Percentiles rank a stretch among this genome's conserved stretches.
Evolutionary conservation across 1,140 invertebrate species (phyloP).

Genomic region (Lutraria rhynchaena): DNA sequence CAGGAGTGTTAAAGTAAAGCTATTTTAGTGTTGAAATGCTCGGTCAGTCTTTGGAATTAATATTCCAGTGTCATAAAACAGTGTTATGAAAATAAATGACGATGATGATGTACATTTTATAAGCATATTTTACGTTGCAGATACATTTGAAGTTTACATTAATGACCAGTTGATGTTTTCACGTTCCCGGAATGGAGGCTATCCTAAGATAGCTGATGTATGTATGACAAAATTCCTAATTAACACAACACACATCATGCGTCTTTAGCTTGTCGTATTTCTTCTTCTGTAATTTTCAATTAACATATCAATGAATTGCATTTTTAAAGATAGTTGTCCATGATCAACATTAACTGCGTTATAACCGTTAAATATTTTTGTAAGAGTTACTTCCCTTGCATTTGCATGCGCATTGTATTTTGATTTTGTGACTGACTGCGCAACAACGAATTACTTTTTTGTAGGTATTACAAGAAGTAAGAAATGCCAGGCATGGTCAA

Average conservation of each 20-base stretch:
- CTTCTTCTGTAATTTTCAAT: not conserved
- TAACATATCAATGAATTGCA: not conserved
- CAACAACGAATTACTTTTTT: no score
- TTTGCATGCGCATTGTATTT: no score
- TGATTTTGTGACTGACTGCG: no score
- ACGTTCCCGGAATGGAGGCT: slow-evolving; percentile 12
- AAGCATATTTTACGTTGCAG: slow-evolving; percentile 1
- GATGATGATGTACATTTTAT: no score
- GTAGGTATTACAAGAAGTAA: slow-evolving; percentile 6
- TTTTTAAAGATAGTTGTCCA: not conserved
- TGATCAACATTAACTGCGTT: no score
- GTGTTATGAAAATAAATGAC: no score
- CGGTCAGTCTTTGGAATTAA: no score
- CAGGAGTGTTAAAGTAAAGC: no score
- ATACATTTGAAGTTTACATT: slow-evolving; percentile 45
- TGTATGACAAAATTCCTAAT: slow-evolving; percentile 18
- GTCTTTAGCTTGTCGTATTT: not conserved
- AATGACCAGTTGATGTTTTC: slow-evolving; percentile 21
- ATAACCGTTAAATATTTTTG: no score
- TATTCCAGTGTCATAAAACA: no score
- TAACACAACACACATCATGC: not conserved
- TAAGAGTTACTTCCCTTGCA: no score
- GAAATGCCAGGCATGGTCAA: not conserved
- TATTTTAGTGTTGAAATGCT: no score
- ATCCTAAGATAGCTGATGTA: slow-evolving; percentile 38